These are phyloP conservation scores for Lytechinus variegatus DNA, from an alignment of 35 echinoderm and acorn worm genomes.

Conservation along the genomic window DNA sequence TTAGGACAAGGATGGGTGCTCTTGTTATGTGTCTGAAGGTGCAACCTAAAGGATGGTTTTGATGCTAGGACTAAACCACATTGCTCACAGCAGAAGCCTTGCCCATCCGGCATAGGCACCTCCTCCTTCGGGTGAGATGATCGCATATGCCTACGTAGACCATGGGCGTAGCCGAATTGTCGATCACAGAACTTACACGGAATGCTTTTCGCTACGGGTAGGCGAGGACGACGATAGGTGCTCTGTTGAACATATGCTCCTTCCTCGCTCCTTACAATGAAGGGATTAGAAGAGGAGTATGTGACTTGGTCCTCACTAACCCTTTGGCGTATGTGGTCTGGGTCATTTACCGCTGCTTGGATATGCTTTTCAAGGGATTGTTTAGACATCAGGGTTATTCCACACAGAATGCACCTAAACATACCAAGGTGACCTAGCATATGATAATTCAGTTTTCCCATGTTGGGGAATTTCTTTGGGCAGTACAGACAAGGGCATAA, in stretches of 20 bases:
- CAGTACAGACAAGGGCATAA: not conserved
- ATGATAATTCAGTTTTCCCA: not conserved
- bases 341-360: not conserved
- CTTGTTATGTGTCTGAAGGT: not conserved
- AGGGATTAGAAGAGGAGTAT: not conserved
- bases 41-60: not conserved
- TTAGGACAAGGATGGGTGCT: not conserved
- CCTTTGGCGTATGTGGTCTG: not conserved
- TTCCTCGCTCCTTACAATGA: not conserved
- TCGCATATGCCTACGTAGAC: not conserved
- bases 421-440: slow-evolving; percentile 27
- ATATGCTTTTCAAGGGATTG: slow-evolving; percentile 15
- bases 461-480: not conserved
- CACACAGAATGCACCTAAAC: slow-evolving; percentile 26
- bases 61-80: not conserved
- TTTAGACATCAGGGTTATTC: not conserved
- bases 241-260: not conserved
- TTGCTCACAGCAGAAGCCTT: not conserved
- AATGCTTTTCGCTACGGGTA: not conserved
- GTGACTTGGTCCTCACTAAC: not conserved
- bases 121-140: not conserved
- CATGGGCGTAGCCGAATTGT: not conserved
- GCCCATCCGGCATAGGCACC: not conserved
- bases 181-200: not conserved
- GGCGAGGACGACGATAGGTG: not conserved